These are phyloP conservation scores for Aricia artaxerxes DNA, from an alignment of 2,888 invertebrate species.

Conservation along the genomic window DNA sequence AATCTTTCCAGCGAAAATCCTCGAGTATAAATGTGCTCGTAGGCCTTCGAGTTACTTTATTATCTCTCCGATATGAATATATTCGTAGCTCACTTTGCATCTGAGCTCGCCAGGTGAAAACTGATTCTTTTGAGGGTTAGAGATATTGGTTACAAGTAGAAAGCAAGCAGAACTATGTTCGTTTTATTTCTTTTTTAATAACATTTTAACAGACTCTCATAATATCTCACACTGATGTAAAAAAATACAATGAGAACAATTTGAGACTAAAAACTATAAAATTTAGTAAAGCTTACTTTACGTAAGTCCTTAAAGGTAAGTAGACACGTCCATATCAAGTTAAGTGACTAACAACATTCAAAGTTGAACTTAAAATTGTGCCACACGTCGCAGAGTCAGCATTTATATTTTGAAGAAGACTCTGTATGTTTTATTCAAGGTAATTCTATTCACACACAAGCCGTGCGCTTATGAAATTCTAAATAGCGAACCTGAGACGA, in stretches of 20 bases:
- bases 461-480: conserved; percentile 15
- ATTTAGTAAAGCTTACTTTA: neutral
- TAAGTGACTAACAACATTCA: neutral
- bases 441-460: conserved; percentile 19
- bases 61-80: conserved; percentile 8
- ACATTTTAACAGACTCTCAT: too few species aligned
- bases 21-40: neutral
- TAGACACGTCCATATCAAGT: neutral
- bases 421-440: conserved; percentile 21
- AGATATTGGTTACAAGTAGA: neutral
- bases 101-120: neutral
- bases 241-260: neutral
- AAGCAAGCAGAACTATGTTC: too few species aligned
- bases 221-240: neutral
- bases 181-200: neutral
- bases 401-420: conserved; percentile 21
- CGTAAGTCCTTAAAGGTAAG: neutral
- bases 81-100: neutral
- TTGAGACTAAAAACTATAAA: neutral
- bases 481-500: conserved; percentile 20
- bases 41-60: conserved; percentile 1
- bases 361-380: neutral
- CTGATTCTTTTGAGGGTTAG: neutral
- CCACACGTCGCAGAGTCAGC: neutral
- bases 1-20: neutral